Evolutionary conservation across 2,797 vertebrate species (phyloP).

Genomic region (Nannoperca australis): DNA sequence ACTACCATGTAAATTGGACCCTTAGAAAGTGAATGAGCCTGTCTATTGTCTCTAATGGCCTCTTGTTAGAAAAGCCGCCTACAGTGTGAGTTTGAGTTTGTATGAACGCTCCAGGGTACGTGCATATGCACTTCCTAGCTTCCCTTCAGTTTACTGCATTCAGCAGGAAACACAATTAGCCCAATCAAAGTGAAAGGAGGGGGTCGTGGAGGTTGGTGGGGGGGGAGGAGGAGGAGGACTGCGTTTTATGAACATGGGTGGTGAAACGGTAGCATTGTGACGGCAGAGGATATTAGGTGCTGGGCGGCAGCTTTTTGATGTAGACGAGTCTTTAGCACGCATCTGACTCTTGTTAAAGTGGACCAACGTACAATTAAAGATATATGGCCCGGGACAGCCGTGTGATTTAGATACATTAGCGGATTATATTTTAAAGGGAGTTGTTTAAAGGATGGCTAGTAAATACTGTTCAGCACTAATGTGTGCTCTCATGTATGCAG

Average conservation of each 20-base stretch:
- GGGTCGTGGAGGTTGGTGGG: slow-evolving; percentile 9
- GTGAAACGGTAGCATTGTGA: slow-evolving; percentile 81
- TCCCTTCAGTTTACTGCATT: slow-evolving; percentile 80
- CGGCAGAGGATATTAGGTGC: slow-evolving; percentile 80
- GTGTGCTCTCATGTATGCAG: slow-evolving; percentile 50
- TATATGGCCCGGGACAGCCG: slow-evolving; percentile 79
- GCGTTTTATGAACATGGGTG: slow-evolving; percentile 82
- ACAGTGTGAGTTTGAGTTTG: slow-evolving; percentile 77
- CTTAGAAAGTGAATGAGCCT: slow-evolving; percentile 77
- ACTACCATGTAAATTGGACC: slow-evolving; percentile 78
- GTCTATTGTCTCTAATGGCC: slow-evolving; percentile 81
- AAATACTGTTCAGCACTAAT: slow-evolving; percentile 75
- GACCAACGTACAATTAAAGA: slow-evolving; percentile 78
- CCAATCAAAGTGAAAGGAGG: slow-evolving; percentile 83
- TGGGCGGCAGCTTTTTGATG: slow-evolving; percentile 81
- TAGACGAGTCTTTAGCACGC: slow-evolving; percentile 66
- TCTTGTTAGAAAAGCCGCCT: slow-evolving; percentile 76
- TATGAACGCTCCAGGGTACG: slow-evolving; percentile 67
- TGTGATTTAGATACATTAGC: slow-evolving; percentile 85
- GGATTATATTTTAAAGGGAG: slow-evolving; percentile 82
- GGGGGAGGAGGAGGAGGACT: slow-evolving; percentile 32
- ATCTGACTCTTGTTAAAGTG: slow-evolving; percentile 83
- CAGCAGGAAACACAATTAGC: slow-evolving; percentile 86
- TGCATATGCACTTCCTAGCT: slow-evolving; percentile 74
- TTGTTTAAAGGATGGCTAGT: slow-evolving; percentile 75